Conservation (phyloP, 2,888 invertebrate species). For the Deilephila porcellus region DNA sequence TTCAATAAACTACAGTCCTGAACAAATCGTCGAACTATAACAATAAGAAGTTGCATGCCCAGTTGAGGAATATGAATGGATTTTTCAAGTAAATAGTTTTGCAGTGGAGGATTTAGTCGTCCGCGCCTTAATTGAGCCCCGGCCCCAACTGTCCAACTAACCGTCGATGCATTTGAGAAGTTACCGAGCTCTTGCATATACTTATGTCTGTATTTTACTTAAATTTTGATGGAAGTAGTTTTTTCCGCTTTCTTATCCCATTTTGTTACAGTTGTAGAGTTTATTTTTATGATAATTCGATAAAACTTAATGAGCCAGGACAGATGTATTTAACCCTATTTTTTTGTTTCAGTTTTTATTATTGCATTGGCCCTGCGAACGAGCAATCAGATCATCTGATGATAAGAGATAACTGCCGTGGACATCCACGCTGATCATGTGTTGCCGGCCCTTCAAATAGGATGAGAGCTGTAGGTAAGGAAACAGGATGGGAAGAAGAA, state of each 20-base stretch:
- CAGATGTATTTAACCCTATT: no score
- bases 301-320: no score
- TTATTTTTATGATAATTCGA: background rate
- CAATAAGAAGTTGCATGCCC: background rate
- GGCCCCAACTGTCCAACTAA: slow-evolving; percentile 29
- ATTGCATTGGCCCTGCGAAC: no score
- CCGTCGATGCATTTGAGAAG: background rate
- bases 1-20: background rate
- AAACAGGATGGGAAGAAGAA: no score
- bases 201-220: background rate
- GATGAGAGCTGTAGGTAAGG: no score
- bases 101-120: slow-evolving; percentile 1
- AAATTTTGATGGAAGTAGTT: background rate
- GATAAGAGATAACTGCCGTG: no score
- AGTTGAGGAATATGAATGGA: slow-evolving; percentile 3
- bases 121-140: slow-evolving; percentile 29
- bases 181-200: background rate
- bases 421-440: no score
- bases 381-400: no score
- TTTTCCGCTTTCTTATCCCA: background rate
- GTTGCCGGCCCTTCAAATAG: no score
- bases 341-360: no score
- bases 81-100: slow-evolving; percentile 9
- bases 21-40: slow-evolving; percentile 2
- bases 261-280: background rate